These are phyloP conservation scores for Clarias gariepinus DNA, from an alignment of 2,113 vertebrate species.

Conservation along the genomic window DNA sequence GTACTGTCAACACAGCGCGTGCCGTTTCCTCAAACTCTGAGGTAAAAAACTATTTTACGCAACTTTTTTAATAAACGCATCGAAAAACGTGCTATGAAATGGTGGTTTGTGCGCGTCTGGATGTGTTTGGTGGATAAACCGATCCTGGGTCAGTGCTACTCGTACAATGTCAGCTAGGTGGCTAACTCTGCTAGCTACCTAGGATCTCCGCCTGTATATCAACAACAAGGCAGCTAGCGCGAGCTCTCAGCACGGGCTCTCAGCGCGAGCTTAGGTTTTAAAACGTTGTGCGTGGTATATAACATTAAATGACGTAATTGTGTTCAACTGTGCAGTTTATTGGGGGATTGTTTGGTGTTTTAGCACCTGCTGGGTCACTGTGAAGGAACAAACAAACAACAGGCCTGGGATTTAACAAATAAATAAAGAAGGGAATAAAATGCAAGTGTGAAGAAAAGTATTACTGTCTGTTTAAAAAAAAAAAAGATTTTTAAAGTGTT, in stretches of 20 bases:
- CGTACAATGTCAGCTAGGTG: neutral
- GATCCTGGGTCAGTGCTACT: neutral
- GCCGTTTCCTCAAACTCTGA: slow-evolving; percentile 29
- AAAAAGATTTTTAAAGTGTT: neutral
- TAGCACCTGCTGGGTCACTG: slow-evolving; percentile 12
- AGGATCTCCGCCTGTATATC: neutral
- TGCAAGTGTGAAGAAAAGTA: neutral
- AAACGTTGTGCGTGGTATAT: neutral
- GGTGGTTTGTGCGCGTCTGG: neutral
- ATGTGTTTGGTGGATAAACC: neutral
- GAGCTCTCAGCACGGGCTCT: neutral
- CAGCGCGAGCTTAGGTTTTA: neutral
- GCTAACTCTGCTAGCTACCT: slow-evolving; percentile 8
- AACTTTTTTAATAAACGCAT: neutral
- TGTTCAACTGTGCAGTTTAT: neutral
- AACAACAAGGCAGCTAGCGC: neutral
- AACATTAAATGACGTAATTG: neutral
- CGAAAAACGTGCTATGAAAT: neutral
- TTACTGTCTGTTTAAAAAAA: no score
- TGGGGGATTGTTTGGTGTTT: neutral
- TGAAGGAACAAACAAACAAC: neutral
- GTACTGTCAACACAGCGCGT: slow-evolving; percentile 24
- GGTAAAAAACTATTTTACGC: slow-evolving; percentile 26
- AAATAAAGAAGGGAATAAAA: neutral
- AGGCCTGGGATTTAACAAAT: neutral